Base-by-base conservation (phyloP, 2,113 vertebrate genomes). In the Notothenia coriiceps region DNA sequence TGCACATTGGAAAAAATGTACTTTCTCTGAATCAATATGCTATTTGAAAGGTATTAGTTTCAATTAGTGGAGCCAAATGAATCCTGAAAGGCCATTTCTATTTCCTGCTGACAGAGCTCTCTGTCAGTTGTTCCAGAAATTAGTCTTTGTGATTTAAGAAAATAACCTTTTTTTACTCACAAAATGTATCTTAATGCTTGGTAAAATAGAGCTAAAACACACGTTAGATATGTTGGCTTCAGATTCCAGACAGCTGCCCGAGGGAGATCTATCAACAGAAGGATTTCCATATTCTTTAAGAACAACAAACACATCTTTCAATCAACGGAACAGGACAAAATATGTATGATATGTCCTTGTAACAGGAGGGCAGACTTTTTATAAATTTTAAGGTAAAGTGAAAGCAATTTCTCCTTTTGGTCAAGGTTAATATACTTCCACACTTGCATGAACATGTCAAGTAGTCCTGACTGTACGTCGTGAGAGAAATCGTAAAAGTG, bases 41-140 rank as follows among this genome's bases (percentile, higher is more conserved):
- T 55, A 82, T 88, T 89, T 89, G 62, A 85, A 79, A 88, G 70
- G 85, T 79, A 89, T 88, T 83, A 83, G 77, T 79, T 87, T 91
- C 85, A 93, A 92, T 93, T 92, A 90, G 83, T 57, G 44, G 66
- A 82, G 74, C 64, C 60, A 73, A 91, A 81, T 67, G 60, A 77
- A 85, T 89, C 60, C 74, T 70, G 43, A 83, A 70, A 86, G 55
- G 61, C 66, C 71, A 78, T 86, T 70, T 63, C 46, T 55, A 46
- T 59, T 77, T 84, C 77, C 87, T 79, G 83, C 86, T 88, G 84
- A 84, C 79, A 66, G 74, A 70, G 80, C 74, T 83, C 7, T 62
- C 51, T 62, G 51, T 81, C 68, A 65, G 74, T 73, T 80, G n/a
- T 52, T 80, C 46, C 66, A 70, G 25, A 82, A 82, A 12, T 17